These are phyloP conservation scores for Pitta sordida DNA, from an alignment of 2,113 vertebrate species.

Conservation along the genomic window DNA sequence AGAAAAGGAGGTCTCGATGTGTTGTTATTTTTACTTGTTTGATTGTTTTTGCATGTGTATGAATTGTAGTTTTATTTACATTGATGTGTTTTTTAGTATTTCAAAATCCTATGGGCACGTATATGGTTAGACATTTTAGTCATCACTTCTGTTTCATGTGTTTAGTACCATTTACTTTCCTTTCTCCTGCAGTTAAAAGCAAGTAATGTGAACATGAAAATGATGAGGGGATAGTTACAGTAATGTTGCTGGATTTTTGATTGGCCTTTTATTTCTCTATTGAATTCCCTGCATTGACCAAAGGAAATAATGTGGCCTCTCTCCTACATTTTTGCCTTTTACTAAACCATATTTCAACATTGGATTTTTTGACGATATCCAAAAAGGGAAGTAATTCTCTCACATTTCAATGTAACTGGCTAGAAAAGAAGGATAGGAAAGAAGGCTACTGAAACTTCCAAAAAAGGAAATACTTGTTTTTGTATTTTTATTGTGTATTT, in stretches of 20 bases:
- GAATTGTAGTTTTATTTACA: not conserved
- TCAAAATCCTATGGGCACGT: not conserved
- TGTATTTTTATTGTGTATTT: not conserved
- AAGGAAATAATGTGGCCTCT: not conserved
- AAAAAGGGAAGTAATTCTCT: conserved; percentile 32
- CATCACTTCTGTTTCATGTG: not conserved
- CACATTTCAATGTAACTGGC: not conserved
- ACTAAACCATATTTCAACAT: not conserved
- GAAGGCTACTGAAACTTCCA: not conserved
- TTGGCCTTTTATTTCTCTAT: not conserved
- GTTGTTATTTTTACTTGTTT: not conserved
- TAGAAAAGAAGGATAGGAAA: not conserved
- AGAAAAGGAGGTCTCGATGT: not conserved
- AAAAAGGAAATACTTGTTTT: not conserved
- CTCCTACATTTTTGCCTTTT: not conserved
- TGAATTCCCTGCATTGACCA: not conserved
- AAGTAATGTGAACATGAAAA: not conserved
- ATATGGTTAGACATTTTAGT: not conserved
- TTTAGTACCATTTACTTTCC: not conserved
- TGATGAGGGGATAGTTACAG: not conserved
- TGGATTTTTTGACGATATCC: not conserved
- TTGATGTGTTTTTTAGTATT: not conserved
- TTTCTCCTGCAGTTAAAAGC: not conserved
- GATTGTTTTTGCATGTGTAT: not conserved
- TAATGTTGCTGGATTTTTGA: not conserved